phyloP scores from a whole-genome alignment of 2,888 invertebrate genomes.

The Chrysotoxum bicinctum region DNA sequence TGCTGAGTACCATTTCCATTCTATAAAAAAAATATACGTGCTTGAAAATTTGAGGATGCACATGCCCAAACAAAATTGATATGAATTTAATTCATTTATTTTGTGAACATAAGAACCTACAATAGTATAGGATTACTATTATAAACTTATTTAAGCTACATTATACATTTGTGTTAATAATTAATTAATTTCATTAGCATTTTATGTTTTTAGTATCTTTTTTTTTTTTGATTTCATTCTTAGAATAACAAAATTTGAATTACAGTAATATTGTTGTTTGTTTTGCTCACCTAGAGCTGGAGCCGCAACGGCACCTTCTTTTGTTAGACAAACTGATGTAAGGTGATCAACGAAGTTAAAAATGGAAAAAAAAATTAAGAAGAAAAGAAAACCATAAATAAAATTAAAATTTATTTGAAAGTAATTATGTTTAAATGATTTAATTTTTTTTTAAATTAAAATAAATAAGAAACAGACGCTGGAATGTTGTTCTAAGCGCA shows the following conservation, averaged over 20 bases:
- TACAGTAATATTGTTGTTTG: conserved; percentile 73
- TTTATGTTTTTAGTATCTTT: conserved; percentile 27
- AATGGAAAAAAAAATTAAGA: conserved; percentile 60
- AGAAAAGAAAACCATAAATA: conserved; percentile 56
- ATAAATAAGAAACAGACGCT: conserved; percentile 1
- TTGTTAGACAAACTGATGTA: conserved; percentile 80
- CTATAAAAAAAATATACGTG: conserved; percentile 32
- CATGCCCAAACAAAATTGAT: conserved; percentile 50
- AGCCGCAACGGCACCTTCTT: conserved; percentile 82
- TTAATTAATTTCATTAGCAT: conserved; percentile 29
- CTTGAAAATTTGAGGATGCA: conserved; percentile 31
- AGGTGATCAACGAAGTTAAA: conserved; percentile 73
- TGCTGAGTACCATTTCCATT: conserved; percentile 45
- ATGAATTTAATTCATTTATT: conserved; percentile 41
- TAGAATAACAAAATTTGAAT: conserved; percentile 61
- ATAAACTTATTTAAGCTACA: conserved; percentile 27
- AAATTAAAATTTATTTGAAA: conserved; percentile 42
- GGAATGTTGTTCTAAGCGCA: conserved; percentile 14
- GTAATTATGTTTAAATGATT: background rate
- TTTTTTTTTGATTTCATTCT: conserved; percentile 60
- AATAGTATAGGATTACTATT: background rate
- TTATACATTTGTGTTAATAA: conserved; percentile 34
- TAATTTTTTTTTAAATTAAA: background rate
- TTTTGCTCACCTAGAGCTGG: conserved; percentile 82
- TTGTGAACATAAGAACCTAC: conserved; percentile 40